Base-by-base conservation (phyloP, 1,140 invertebrate genomes). In the Zaprionus gabonicus region DNA sequence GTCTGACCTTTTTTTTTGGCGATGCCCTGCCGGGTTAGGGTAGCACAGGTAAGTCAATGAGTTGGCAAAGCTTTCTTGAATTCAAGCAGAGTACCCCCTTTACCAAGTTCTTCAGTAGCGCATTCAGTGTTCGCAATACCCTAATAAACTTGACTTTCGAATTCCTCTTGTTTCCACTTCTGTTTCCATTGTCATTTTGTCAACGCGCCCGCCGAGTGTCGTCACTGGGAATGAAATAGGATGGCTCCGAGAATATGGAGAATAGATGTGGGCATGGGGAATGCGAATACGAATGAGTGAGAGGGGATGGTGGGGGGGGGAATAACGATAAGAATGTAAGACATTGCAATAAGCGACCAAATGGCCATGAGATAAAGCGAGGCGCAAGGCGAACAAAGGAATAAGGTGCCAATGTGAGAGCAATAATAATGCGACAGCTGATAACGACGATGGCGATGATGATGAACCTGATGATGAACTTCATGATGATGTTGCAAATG, bases 321-420 rank as follows among this genome's bases (percentile, higher is more conserved):
- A 85, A 85, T 85, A 85, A 84, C 84, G 81, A 84, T 90, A 90
- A 85, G 72, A 81, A 80, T 91, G 79, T 81, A 84, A 85, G 86
- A 88, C 81, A 88, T 78, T 65, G 79, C 78, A 90, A 90, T 84
- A 88, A 88, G 84, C 77, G 75, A 71, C 71, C 78, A 84, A 74
- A 88, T 84, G 76, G 65, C 49, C 72, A 28, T 15, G 34, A 82
- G 81, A 88, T 90, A 88, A 88, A 79, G 41, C 79, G 60, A 60
- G 63, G 17, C 44, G 44, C 41, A 38, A 28, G 49, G 51, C 38
- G 57, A 66, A 73, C 80, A 71, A 82, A 46, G 69, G 79, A 84
- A 46, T 17, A 46, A 84, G 83, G 82, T 86, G 82, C 56, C 80
- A 90, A 81, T 90, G 81, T 81, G 84, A 70, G 65, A 71, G 78